Base-by-base conservation (phyloP, 2,113 vertebrate species). In the Dolichallabes microphthalmus region DNA sequence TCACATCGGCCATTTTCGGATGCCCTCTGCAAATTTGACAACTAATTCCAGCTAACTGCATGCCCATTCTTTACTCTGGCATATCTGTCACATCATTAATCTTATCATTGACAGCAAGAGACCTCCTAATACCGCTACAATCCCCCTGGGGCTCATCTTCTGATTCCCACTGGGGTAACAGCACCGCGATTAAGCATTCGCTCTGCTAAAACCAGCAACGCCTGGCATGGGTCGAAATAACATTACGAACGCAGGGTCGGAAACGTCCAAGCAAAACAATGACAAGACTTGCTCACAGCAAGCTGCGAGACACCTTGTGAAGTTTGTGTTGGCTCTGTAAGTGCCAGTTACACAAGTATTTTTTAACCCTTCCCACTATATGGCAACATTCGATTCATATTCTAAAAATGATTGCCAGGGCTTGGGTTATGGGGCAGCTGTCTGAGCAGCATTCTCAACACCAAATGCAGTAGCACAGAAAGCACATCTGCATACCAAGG, bases 41-140 rank as follows among this genome's bases (percentile, higher is more conserved):
- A 93, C 92, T 90, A 86, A 91, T 93, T 92, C 91, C 88, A 87
- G 89, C 85, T 86, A 88, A 86, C 87, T 87, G 90, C 89, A 87
- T 93, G 92, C 90, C 89, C 89, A 89, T 93, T 93, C 93, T 89
- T 91, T 88, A 90, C 88, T 87, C 89, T 91, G 90, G 88, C 90
- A 82, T 76, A 86, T 88, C 92, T 89, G 89, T 94, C 93, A 95
- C 86, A 90, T 93, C 91, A 94, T 94, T 93, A 94, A 95, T 95
- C 93, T 92, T 95, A 89, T 92, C 95, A 94, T 93, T 93, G 95
- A 94, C 94, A 93, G 91, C 0, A 0, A 87, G 86, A 84, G 88
- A 80, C 89, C 93, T 90, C 88, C 52, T 86, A 82, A 88, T 86
- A 83, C 73, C 80, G 84, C 84, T 86, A 84, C 83, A 39, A 61